These are phyloP conservation scores for Neoascia interrupta DNA, from an alignment of 2,888 invertebrate genomes.

Conservation along the genomic window DNA sequence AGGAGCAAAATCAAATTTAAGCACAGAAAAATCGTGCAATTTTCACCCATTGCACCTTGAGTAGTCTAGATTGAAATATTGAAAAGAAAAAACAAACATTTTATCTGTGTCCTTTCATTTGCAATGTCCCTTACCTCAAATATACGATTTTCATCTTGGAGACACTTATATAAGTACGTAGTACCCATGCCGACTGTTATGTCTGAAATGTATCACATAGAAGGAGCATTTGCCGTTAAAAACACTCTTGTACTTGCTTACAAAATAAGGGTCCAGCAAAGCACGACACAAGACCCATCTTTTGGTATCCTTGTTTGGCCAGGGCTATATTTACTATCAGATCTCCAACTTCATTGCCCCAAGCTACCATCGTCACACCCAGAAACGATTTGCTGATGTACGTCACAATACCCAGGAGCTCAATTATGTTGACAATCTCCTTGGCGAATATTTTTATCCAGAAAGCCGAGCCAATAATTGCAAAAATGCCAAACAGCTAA, in stretches of 20 bases:
- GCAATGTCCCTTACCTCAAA: slow-evolving; percentile 10
- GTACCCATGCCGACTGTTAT: slow-evolving; percentile 66
- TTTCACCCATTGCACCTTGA: slow-evolving; percentile 72
- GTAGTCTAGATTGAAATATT: slow-evolving; percentile 55
- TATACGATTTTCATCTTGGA: not conserved
- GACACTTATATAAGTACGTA: slow-evolving; percentile 56
- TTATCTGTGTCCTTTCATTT: not conserved
- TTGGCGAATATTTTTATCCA: slow-evolving; percentile 83
- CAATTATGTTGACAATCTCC: slow-evolving; percentile 82
- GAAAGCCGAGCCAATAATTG: slow-evolving; percentile 78
- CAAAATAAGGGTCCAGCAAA: slow-evolving; percentile 86
- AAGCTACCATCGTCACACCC: slow-evolving; percentile 84
- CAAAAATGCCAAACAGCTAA: slow-evolving; percentile 71
- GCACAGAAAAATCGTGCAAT: slow-evolving; percentile 71
- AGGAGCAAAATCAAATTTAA: slow-evolving; percentile 64
- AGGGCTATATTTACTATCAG: slow-evolving; percentile 82
- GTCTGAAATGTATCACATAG: slow-evolving; percentile 40
- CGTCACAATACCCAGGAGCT: slow-evolving; percentile 82
- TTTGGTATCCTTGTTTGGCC: slow-evolving; percentile 83
- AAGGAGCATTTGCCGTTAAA: not conserved
- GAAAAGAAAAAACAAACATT: not conserved
- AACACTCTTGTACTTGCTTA: slow-evolving; percentile 72
- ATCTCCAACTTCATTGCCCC: slow-evolving; percentile 83
- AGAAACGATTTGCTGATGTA: slow-evolving; percentile 82
- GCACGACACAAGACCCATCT: slow-evolving; percentile 85